Evolutionary conservation across 2,888 invertebrate species (phyloP).

Genomic region (Eristalis tenax): DNA sequence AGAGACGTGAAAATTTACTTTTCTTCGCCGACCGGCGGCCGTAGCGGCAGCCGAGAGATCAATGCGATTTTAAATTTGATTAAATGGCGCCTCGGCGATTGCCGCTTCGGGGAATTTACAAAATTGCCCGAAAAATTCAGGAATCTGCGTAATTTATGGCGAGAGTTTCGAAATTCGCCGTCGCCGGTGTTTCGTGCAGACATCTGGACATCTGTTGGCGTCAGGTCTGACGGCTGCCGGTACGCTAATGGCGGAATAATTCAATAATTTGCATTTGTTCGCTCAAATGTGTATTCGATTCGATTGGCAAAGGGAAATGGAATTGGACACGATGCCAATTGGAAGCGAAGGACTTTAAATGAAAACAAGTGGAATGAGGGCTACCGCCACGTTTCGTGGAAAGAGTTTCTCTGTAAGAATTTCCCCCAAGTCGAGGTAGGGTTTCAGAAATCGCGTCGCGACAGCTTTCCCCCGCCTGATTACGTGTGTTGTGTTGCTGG

Average conservation of each 20-base stretch:
- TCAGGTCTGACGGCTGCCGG: not conserved
- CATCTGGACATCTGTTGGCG: not conserved
- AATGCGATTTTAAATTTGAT: conserved; percentile 21
- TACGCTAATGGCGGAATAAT: not conserved
- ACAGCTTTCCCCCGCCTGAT: no score
- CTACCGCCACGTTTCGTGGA: no score
- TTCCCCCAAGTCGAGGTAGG: no score
- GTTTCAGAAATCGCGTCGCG: no score
- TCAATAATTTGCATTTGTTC: not conserved
- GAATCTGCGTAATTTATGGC: not conserved
- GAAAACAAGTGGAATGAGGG: no score
- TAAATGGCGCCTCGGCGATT: conserved; percentile 26
- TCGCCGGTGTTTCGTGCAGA: not conserved
- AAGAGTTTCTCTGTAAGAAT: no score
- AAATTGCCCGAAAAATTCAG: conserved; percentile 1
- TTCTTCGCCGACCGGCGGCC: not conserved
- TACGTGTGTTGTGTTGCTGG: no score
- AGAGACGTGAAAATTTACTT: conserved; percentile 2
- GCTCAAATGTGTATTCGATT: not conserved
- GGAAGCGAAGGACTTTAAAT: no score
- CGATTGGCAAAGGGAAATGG: not conserved
- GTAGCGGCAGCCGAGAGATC: not conserved
- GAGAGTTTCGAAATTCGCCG: not conserved
- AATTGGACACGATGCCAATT: not conserved
- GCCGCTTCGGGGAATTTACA: conserved; percentile 7